Evolutionary conservation across 1,140 invertebrate species (phyloP).

Genomic region (Hyles euphorbiae): DNA sequence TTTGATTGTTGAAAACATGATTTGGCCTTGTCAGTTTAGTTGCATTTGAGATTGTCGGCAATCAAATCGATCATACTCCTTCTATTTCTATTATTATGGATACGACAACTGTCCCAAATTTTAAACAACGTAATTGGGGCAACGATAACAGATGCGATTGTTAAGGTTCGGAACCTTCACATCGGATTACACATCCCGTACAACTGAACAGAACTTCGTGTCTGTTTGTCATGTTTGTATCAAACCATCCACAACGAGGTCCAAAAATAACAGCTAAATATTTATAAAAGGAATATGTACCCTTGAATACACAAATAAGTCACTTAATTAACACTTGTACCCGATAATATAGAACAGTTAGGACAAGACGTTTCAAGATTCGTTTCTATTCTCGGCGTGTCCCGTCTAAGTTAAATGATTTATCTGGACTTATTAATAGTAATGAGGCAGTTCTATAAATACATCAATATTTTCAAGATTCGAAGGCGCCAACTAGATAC

Average conservation of each 20-base stretch:
- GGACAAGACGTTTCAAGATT: no score
- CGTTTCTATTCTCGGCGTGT: no score
- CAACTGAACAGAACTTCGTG: no score
- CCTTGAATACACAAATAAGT: no score
- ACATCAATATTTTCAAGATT: slow-evolving; percentile 14
- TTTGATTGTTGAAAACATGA: slow-evolving; percentile 53
- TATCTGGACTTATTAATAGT: slow-evolving; percentile 17
- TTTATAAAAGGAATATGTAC: no score
- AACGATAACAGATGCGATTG: slow-evolving; percentile 32
- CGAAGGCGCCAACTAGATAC: slow-evolving; percentile 35
- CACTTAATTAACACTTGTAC: no score
- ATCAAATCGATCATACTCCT: slow-evolving; percentile 43
- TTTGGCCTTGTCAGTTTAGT: slow-evolving; percentile 13
- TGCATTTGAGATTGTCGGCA: not conserved
- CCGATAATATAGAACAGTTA: no score
- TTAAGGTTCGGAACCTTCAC: slow-evolving; percentile 19
- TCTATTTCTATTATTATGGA: slow-evolving; percentile 40
- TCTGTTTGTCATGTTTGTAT: no score
- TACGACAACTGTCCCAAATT: slow-evolving; percentile 41
- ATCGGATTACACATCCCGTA: no score
- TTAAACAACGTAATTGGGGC: slow-evolving; percentile 39
- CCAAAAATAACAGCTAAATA: no score
- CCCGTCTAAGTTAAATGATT: no score
- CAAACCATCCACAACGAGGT: no score
- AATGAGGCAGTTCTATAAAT: slow-evolving; percentile 18